Base-by-base conservation (phyloP, 2,888 invertebrate genomes). In the Gryllus longicercus region DNA sequence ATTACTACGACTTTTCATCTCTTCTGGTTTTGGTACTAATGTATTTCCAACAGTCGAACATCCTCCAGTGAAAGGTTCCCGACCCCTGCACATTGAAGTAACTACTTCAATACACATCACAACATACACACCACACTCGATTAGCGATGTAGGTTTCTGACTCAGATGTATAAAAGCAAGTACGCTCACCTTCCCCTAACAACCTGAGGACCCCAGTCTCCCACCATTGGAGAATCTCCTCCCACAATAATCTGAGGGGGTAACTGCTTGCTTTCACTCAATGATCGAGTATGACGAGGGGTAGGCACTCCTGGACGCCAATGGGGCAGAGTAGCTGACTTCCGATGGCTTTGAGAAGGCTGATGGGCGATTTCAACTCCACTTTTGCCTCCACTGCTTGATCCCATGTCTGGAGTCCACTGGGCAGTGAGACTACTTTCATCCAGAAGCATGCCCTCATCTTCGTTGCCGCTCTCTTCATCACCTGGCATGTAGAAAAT, bases 221-320 rank as follows among this genome's bases (percentile, higher is more conserved):
- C 21, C 12, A 51, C 49, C 10, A 74, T 78, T 21, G 25, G 63
- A 18, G 50, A 11, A 1, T 77, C n/a, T 51, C 63, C 16, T 16
- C 76, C 74, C 2, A 76, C 21, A 8, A 74, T 23, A 51, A 49
- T 23, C 23, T 49, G 51, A 25, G 63, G 74, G 49, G 78, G 78
- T 16, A 80, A 18, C 78, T 82, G 80, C 82, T 85, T 85, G 79
- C 85, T 85, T 81, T 86, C 86, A 79, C 85, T 85, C 77, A 83
- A 84, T 81, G 85, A 85, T 51, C 86, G 83, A 38, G 83, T 82
- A 81, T 85, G 85, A 50, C 84, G 80, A 76, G 82, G 79, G 78
- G 81, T 74, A 25, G 51, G n/a, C 16, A 77, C 18, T 10, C 76
- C 79, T 23, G 77, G 79, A 18, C 81, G 74, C 25, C 23, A 49